A percentile compares a stretch with the other conserved stretches of the same genome.
Evolutionary conservation across 2,888 invertebrate species (phyloP).

Genomic region (Bombylius major): DNA sequence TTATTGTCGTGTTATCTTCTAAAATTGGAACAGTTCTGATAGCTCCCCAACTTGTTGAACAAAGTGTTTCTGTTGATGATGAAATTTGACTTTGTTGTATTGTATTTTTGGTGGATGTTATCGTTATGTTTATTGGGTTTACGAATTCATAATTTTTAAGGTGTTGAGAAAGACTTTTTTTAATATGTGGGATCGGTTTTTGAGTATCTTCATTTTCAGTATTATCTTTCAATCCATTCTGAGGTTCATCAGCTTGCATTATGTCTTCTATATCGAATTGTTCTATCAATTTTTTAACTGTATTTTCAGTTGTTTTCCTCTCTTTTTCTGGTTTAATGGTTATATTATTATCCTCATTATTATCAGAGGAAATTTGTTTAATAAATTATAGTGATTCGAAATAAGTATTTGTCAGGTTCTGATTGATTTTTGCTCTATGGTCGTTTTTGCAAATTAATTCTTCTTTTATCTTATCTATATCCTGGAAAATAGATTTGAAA

Average conservation of each 20-base stretch:
- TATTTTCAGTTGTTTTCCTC: slow-evolving; percentile 21
- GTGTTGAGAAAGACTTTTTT: slow-evolving; percentile 29
- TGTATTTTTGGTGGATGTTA: background rate
- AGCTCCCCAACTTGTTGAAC: too few relatives aligned
- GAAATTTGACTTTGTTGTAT: too few relatives aligned
- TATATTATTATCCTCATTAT: slow-evolving; percentile 34
- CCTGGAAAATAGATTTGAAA: slow-evolving; percentile 8
- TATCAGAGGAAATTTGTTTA: slow-evolving; percentile 31
- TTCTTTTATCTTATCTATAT: slow-evolving; percentile 9
- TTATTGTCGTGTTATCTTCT: too few relatives aligned
- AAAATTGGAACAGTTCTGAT: too few relatives aligned
- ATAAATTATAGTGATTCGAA: slow-evolving; percentile 33
- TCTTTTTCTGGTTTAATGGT: slow-evolving; percentile 21
- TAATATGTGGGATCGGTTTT: slow-evolving; percentile 31
- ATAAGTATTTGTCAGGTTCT: slow-evolving; percentile 19
- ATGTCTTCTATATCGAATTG: slow-evolving; percentile 31
- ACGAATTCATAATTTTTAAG: slow-evolving; percentile 17
- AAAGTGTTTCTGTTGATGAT: too few relatives aligned
- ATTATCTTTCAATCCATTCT: slow-evolving; percentile 14
- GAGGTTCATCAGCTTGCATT: slow-evolving; percentile 31
- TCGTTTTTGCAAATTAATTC: slow-evolving; percentile 12
- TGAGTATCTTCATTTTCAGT: slow-evolving; percentile 31
- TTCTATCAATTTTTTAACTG: slow-evolving; percentile 25
- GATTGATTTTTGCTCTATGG: slow-evolving; percentile 8
- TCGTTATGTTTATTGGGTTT: slow-evolving; percentile 5